These are phyloP conservation scores for Megaceryle torquata DNA, from an alignment of 2,113 vertebrate species.

Conservation along the genomic window DNA sequence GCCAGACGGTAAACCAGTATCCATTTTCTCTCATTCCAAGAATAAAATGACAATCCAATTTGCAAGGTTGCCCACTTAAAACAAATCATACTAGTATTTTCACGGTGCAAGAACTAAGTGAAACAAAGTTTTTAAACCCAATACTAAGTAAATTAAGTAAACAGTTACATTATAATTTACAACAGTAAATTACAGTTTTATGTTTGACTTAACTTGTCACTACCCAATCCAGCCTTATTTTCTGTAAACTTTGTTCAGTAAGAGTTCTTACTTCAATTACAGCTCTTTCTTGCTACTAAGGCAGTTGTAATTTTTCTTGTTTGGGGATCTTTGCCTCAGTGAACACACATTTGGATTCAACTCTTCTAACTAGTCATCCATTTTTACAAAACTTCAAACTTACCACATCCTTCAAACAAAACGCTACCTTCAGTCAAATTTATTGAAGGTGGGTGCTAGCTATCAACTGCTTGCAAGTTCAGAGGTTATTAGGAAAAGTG, in stretches of 20 bases:
- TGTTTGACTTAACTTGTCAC: background rate
- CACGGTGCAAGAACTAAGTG: background rate
- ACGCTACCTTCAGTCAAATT: background rate
- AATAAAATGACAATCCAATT: background rate
- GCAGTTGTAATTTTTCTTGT: background rate
- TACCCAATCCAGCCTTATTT: background rate
- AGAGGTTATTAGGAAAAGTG: background rate
- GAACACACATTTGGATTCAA: background rate
- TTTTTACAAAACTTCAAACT: background rate
- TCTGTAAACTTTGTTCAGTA: background rate
- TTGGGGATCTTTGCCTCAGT: background rate
- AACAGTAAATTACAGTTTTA: background rate
- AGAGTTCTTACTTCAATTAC: background rate
- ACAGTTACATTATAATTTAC: background rate
- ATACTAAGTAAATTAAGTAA: background rate
- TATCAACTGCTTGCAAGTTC: background rate
- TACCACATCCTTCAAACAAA: background rate
- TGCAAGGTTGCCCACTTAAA: background rate
- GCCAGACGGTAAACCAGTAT: background rate
- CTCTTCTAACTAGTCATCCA: background rate
- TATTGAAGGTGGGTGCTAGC: background rate
- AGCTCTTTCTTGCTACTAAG: background rate
- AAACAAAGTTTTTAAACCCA: background rate
- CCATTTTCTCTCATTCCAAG: background rate
- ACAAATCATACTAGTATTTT: background rate